Evolutionary conservation across 2,797 vertebrate genomes (phyloP).

Genomic region (Phaenicophaeus curvirostris): DNA sequence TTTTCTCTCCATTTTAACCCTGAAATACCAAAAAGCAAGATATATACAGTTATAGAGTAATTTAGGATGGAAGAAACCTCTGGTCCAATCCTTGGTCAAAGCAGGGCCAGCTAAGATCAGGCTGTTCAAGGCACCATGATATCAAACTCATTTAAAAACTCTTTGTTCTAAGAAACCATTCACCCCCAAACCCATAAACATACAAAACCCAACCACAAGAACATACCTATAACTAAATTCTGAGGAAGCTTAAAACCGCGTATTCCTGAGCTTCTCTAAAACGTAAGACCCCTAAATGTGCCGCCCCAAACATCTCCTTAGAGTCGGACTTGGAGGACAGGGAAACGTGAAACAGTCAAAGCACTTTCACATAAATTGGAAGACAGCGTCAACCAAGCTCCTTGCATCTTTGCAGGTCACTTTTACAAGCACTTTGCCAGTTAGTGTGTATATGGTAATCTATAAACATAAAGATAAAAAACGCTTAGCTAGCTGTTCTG

Average conservation of each 20-base stretch:
- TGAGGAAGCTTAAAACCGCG: not conserved
- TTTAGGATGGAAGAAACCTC: not conserved
- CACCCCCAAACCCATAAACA: not conserved
- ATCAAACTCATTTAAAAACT: not conserved
- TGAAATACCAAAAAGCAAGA: not conserved
- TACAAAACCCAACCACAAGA: not conserved
- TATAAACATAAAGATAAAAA: not conserved
- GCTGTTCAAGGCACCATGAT: not conserved
- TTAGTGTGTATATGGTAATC: not conserved
- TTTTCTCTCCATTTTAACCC: not conserved
- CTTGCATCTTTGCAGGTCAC: not conserved
- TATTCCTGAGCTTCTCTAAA: not conserved
- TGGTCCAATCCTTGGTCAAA: not conserved
- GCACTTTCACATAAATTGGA: not conserved
- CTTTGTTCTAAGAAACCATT: not conserved
- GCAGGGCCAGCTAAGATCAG: not conserved
- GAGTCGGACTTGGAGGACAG: not conserved
- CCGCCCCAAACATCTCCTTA: not conserved
- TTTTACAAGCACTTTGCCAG: not conserved
- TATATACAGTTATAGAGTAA: not conserved
- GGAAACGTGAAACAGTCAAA: not conserved
- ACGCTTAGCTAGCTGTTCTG: not conserved
- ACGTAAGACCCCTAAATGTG: not conserved
- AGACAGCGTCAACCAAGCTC: not conserved
- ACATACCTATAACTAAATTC: not conserved